Base-by-base conservation (phyloP, 2,113 vertebrate genomes). In the Uria aalge region DNA sequence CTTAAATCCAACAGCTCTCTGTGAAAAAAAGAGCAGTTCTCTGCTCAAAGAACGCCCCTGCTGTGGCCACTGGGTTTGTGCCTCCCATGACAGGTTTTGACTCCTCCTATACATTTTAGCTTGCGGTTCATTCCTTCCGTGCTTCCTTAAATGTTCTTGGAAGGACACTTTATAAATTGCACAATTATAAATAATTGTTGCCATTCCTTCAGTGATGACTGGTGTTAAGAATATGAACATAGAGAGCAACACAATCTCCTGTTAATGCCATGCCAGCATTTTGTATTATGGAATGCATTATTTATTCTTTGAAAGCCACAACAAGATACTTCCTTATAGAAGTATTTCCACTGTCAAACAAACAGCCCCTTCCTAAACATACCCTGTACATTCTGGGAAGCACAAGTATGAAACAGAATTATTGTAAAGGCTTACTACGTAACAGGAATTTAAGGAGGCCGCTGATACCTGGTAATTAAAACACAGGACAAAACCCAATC, bases 181-280 rank as follows among this genome's bases (percentile, higher is more conserved):
- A 96, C 84, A 91, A 95, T 97, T 85, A 75, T 48, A 92, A 50
- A 36, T 90, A 92, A 95, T 79, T 95, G 85, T 92, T 95, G 91
- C 88, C 77, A 88, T 94, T 93, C 79, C 62, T 71, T 90, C 90
- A 62, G 74, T 88, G 81, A 93, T 88, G 88, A 86, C 60, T 85
- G 64, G 41, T 63, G 77, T 82, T 84, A 92, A 83, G 90, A 96
- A 84, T 40, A 91, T 13, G 84, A 94, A 88, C 43, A 67, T 0
- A 73, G 60, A 76, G 69, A 90, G 74, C 77, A 94, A 92, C 84
- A 92, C 5, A 38, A 73, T 47, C 53, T 62, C 71, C 69, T 76
- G 48, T 50, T 88, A 95, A 87, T 91, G 66, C 40, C 56, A 26
- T 53, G 80, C 50, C 85, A 90, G 71, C n/a, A 56, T 77, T 85